phyloP scores from a whole-genome alignment of 2,797 vertebrate species.

The Trematomus bernacchii region DNA sequence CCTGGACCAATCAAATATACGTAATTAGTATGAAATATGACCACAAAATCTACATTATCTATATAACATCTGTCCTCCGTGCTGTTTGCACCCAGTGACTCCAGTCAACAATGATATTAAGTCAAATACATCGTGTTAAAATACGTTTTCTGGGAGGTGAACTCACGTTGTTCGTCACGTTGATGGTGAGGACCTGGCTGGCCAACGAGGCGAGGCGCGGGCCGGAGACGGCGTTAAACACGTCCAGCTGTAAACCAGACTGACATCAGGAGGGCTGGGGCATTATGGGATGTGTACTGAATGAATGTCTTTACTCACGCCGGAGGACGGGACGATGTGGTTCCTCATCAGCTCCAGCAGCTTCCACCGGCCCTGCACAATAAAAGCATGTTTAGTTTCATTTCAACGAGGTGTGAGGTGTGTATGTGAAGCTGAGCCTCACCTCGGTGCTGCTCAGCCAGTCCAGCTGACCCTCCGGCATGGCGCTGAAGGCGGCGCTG shows the following conservation, averaged over 20 bases:
- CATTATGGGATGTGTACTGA: too few species aligned
- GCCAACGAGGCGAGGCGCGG: conserved; percentile 85
- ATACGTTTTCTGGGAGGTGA: too few species aligned
- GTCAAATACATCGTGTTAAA: too few species aligned
- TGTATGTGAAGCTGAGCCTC: conserved; percentile 10
- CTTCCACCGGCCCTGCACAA: conserved; percentile 89
- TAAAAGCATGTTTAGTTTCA: not conserved
- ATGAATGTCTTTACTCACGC: conserved; percentile 74
- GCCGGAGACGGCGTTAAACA: conserved; percentile 85
- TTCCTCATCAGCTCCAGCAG: conserved; percentile 91
- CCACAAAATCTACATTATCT: too few species aligned
- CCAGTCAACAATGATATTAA: too few species aligned
- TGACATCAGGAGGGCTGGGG: not conserved
- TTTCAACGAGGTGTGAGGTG: too few species aligned
- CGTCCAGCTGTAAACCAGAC: conserved; percentile 84
- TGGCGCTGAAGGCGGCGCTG: conserved; percentile 80
- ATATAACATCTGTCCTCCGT: too few species aligned
- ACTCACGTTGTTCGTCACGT: conserved; percentile 81
- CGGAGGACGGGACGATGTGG: conserved; percentile 85
- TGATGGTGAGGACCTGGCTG: conserved; percentile 89
- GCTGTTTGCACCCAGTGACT: too few species aligned
- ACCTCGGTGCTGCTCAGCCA: conserved; percentile 90
- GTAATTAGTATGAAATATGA: too few species aligned
- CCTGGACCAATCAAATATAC: too few species aligned
- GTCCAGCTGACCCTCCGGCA: conserved; percentile 83